Evolutionary conservation across 2,888 invertebrate species (phyloP).

Genomic region (Ormyrus thymus): DNA sequence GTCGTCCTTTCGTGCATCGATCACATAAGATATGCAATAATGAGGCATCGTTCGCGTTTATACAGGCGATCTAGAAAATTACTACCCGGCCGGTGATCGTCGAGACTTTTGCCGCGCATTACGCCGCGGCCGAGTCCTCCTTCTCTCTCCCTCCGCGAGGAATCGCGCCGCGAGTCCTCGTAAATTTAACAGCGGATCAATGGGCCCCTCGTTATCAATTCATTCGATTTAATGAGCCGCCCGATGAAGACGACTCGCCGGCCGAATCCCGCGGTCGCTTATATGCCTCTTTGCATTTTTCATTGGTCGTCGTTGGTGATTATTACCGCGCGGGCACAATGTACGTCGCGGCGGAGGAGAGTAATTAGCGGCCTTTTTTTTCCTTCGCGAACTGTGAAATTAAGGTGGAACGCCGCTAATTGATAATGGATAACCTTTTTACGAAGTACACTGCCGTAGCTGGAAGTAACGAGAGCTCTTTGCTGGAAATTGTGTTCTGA

Average conservation of each 20-base stretch:
- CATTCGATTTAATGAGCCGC: not conserved
- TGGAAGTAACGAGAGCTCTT: too few species aligned
- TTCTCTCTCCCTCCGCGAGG: not conserved
- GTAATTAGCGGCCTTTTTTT: too few species aligned
- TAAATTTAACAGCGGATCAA: conserved; percentile 39
- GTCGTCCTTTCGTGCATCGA: conserved; percentile 36
- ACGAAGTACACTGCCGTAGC: too few species aligned
- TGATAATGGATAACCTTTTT: too few species aligned
- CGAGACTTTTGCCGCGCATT: conserved; percentile 26
- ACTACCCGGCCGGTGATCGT: conserved; percentile 11
- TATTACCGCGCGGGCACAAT: too few species aligned
- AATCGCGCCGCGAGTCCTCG: conserved; percentile 5
- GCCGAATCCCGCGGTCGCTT: not conserved
- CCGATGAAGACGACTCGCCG: not conserved
- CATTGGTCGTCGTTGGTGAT: too few species aligned
- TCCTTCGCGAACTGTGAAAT: too few species aligned
- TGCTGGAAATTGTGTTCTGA: too few species aligned
- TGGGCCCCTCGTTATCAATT: conserved; percentile 37
- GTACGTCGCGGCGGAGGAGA: too few species aligned
- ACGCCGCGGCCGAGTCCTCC: not conserved
- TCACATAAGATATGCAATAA: conserved; percentile 47
- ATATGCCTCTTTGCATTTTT: too few species aligned
- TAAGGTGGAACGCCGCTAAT: too few species aligned
- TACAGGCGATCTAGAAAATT: conserved; percentile 47
- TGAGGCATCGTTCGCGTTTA: conserved; percentile 41